Base-by-base conservation (phyloP, 2,113 vertebrate species). In the Brachyhypopomus gauderio region DNA sequence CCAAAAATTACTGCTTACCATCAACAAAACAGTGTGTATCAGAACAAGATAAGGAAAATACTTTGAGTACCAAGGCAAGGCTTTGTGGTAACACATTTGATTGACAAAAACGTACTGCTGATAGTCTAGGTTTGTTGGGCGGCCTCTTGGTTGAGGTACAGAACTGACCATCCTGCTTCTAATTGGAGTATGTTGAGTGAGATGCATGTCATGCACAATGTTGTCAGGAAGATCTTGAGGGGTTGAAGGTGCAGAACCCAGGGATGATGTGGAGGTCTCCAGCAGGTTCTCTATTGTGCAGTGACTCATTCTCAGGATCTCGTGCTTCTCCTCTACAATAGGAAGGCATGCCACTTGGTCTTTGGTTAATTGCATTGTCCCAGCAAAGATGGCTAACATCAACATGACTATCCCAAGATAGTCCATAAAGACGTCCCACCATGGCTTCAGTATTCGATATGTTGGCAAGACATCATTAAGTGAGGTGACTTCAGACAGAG, bases 351-450 rank as follows among this genome's bases (percentile, higher is more conserved):
- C 96, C 88, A 99, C 96, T 82, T 99, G 96, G 91, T 99, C 97
- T 94, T 96, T 99, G 92, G 97, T 97, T 90, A 99, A 93, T 87
- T 99, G 98, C 96, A 98, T 98, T 87, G 98, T 99, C 92, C 97
- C 98, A 70, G 96, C 96, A 86, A 99, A 99, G 87, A 99, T 96
- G 84, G 98, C 96, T 84, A 99, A 91, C 97, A 99, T 98, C 84
- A 99, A 90, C 97, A 99, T 98, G 84, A 98, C 95, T 58, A 98
- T 89, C 20, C 97, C 97, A 75, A 99, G 92, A 90, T 99, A 98
- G 94, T 99, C 98, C 98, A 98, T 99, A 90, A 98, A 98, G 45
- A 99, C 97, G n/a, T 99, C 98, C 98, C 98, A 99, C 98, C 98
- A 99, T 95, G 98, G 98, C 91, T 99, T 99, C 88, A 99, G 91